Base-by-base conservation (phyloP, 2,113 vertebrate genomes). In the Limanda limanda region DNA sequence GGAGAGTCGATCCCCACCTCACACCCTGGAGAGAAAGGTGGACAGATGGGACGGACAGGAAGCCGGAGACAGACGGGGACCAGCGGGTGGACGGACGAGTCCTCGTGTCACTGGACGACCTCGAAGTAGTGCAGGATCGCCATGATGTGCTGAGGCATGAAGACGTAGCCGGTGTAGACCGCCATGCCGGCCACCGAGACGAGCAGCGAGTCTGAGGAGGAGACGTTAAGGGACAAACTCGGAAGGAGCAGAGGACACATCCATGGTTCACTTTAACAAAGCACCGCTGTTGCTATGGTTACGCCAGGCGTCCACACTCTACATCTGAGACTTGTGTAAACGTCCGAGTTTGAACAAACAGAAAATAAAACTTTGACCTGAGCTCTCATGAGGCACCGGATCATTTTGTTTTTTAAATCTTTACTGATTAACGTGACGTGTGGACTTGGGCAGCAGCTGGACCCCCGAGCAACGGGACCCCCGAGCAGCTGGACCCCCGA, bases 101-200 rank as follows among this genome's bases (percentile, higher is more conserved):
- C 85, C 52, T 74, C 0, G 66, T 12, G 81, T 98, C 96, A 99
- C 12, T 97, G 96, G 76, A 98, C 94, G 35, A 99, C 93, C 89
- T 99, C 96, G 47, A 99, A 99, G 94, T 99, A 99, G 94, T 98
- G 96, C 84, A 99, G 83, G 86, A 99, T 99, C 0, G 98, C 98
- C 97, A 99, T 97, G 94, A 99, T 97, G 94, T 99, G 98, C 93
- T 98, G 97, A 40, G 98, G 98, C 97, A 99, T 98, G 93, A 99
- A 99, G 83, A 99, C 96, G 3, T 98, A 99, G 18, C 97, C 97
- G 0, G 98, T 99, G 94, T 99, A 99, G 17, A 99, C 86, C 0
- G 96, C 98, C 98, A 99, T 99, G 70, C 95, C 98, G 52, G 97
- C 93, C 27, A 98, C 86, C 0, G 97, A 97, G 59, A 99, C 83